Conservation (phyloP, 1,140 invertebrate species). For the Bombus superbus region DNA sequence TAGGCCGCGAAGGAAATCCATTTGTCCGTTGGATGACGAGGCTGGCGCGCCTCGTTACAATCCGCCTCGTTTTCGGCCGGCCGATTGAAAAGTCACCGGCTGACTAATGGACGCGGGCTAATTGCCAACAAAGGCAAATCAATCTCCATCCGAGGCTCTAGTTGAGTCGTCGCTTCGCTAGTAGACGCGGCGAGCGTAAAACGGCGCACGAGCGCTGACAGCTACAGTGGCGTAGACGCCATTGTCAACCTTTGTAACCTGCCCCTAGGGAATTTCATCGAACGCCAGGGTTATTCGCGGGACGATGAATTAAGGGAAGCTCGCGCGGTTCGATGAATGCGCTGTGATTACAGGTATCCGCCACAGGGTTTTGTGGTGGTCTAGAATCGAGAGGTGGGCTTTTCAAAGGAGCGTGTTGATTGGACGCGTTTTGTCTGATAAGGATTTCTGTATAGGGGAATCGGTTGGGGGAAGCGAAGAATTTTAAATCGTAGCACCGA, state of each 20-base stretch:
- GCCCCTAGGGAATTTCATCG: neutral
- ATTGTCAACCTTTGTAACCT: neutral
- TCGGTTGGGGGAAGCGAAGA: neutral
- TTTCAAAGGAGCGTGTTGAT: neutral
- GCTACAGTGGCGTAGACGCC: slow-evolving; percentile 59
- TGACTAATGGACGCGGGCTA: slow-evolving; percentile 75
- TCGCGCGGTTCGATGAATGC: neutral
- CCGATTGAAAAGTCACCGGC: slow-evolving; percentile 76
- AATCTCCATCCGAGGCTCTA: slow-evolving; percentile 70
- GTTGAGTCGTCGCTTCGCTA: slow-evolving; percentile 71
- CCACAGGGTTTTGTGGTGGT: neutral
- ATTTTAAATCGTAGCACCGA: neutral
- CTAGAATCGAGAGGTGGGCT: neutral
- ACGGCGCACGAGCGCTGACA: slow-evolving; percentile 66
- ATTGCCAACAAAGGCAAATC: slow-evolving; percentile 77
- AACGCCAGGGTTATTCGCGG: neutral
- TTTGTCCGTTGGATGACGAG: slow-evolving; percentile 69
- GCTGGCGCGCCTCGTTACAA: slow-evolving; percentile 62
- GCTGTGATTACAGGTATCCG: neutral
- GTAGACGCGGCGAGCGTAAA: slow-evolving; percentile 62
- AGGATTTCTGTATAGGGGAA: neutral
- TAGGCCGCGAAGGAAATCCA: slow-evolving; percentile 65
- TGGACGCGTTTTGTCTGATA: neutral
- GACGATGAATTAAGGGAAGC: neutral
- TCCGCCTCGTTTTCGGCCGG: slow-evolving; percentile 69